These are phyloP conservation scores for Trileptium ribeirensis DNA, from an alignment of 2,888 invertebrate genomes.

Conservation along the genomic window DNA sequence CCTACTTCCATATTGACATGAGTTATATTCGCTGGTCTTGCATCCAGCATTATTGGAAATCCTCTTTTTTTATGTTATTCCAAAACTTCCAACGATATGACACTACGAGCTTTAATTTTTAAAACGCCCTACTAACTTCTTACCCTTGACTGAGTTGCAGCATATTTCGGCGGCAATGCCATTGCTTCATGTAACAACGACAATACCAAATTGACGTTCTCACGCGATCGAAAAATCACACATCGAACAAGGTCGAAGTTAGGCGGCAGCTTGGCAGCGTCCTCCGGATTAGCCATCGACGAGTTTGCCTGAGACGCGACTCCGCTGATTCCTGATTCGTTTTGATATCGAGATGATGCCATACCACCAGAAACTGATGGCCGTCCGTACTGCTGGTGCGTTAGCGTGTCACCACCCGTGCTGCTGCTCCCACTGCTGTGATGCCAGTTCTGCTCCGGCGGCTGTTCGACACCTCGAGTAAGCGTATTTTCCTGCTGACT, in stretches of 20 bases:
- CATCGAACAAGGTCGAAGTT: conserved; percentile 20
- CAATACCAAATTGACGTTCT: conserved; percentile 32
- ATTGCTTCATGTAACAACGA: conserved; percentile 21
- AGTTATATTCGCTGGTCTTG: too few relatives aligned
- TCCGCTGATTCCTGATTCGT: neutral
- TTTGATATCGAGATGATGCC: neutral
- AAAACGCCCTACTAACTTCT: too few relatives aligned
- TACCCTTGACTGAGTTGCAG: conserved; percentile 8
- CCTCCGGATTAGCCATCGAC: neutral
- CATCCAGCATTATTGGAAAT: too few relatives aligned
- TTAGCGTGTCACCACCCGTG: neutral
- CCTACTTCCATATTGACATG: too few relatives aligned
- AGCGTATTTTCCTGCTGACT: neutral
- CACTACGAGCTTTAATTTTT: too few relatives aligned
- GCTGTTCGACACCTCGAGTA: neutral
- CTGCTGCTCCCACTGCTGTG: neutral
- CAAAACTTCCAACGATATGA: too few relatives aligned
- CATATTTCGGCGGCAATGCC: conserved; percentile 15
- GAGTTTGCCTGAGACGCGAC: neutral
- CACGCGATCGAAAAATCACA: conserved; percentile 1
- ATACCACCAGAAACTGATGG: neutral
- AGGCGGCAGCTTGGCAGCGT: conserved; percentile 17
- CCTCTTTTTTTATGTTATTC: too few relatives aligned
- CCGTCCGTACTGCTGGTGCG: neutral
- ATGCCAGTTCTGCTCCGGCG: neutral